These are phyloP conservation scores for Proisotoma minuta DNA, from an alignment of 2,888 invertebrate species.

Conservation along the genomic window DNA sequence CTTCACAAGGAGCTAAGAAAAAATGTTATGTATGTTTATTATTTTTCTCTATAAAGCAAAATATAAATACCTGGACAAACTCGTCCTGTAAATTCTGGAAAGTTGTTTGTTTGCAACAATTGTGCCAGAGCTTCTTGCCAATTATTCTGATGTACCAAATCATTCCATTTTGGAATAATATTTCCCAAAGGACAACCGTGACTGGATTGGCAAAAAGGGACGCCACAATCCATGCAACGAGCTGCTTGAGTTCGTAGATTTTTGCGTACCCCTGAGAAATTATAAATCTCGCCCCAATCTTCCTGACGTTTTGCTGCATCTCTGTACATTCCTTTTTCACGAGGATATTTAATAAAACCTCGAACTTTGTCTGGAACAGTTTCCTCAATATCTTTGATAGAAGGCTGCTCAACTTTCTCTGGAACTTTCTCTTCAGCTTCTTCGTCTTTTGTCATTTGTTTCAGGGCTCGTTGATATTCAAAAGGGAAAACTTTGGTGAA, in stretches of 20 bases:
- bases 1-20: conserved; percentile 84
- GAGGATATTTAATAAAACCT: conserved; percentile 93
- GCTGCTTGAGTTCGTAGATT: conserved; percentile 88
- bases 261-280: conserved; percentile 75
- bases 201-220: conserved; percentile 92
- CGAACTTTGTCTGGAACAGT: conserved; percentile 71
- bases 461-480: conserved; percentile 88
- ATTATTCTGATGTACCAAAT: conserved; percentile 86
- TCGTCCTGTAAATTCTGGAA: conserved; percentile 94
- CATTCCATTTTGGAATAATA: conserved; percentile 99
- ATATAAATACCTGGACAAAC: conserved; percentile 64
- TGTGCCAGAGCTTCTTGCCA: conserved; percentile 93
- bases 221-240: conserved; percentile 88
- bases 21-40: not conserved
- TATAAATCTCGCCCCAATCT: conserved; percentile 97
- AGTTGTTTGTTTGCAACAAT: conserved; percentile 95
- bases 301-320: conserved; percentile 75
- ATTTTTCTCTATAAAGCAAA: not conserved
- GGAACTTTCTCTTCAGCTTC: conserved; percentile 49
- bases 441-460: conserved; percentile 59
- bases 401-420: conserved; percentile 47
- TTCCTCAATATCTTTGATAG: conserved; percentile 81
- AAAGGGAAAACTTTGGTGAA: conserved; percentile 96
- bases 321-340: conserved; percentile 81
- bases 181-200: conserved; percentile 97